Evolutionary conservation across 2,113 vertebrate species (phyloP), one percentile per base, ranked within the genome.

Genomic region (Tiliqua scincoides): DNA sequence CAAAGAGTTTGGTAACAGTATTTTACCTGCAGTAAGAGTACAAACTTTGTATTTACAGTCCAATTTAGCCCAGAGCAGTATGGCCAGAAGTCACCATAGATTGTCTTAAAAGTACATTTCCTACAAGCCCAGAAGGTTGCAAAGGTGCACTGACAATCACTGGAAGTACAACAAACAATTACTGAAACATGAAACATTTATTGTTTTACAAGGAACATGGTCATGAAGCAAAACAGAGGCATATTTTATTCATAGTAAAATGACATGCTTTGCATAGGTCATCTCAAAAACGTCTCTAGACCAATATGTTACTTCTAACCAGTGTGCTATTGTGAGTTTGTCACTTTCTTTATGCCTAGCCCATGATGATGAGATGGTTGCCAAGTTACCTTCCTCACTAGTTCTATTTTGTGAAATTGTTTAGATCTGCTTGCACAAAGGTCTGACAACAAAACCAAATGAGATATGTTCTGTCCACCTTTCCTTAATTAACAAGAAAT

Each of bases 361-460:
- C 17, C 27, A 37, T 25, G 32, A 52, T 70, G 67, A 79, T 59
- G 57, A 84, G 6, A 76, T 67, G 12, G 65, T 65, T 84, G 17
- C 30, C 74, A 80, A 1, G 43, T 48, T 48, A 9, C 54, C 9
- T 15, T 73, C 73, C 27, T 75, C 21, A 25, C 11, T 21, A 43
- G 76, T 77, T 14, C 80, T 32, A 68, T 63, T 62, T 68, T 67
- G 76, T 83, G 52, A 15, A 83, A 73, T 32, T 52, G 12, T 4
- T 9, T 79, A 73, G 43, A 6, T 59, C 37, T 3, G 1, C 27
- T 52, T 82, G 5, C 70, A 12, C 65, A 78, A 6, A 3, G n/a
- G 81, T 78, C 61, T 79, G 75, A 52, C 79, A 70, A 54, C 40
- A 12, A 40, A 23, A 57, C 48, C 43, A 79, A 86, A 84, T n/a